Conservation (phyloP, 1,140 invertebrate genomes). For the Cepaea nemoralis region DNA sequence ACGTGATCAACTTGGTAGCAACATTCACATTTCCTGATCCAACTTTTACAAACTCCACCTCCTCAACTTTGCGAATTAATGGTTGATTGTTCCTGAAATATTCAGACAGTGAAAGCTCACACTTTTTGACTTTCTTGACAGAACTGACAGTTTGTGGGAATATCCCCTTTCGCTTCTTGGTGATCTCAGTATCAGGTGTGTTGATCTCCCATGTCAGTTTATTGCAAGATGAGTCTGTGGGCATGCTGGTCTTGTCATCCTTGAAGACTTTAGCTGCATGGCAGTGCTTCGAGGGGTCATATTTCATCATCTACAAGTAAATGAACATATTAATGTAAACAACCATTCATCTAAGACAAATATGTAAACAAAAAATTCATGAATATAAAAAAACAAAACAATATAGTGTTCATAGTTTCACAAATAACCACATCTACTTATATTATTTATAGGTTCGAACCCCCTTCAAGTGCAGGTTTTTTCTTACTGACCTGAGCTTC, state of each 20-base stretch:
- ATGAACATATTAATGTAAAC: background rate
- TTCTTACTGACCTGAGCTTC: too few species aligned
- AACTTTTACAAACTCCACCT: constrained; percentile 30
- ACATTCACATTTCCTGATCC: background rate
- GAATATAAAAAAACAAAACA: background rate
- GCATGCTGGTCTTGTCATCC: constrained; percentile 34
- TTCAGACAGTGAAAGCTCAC: background rate
- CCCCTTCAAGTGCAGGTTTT: too few species aligned
- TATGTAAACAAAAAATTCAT: background rate
- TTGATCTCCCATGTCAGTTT: constrained; percentile 60
- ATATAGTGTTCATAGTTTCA: too few species aligned
- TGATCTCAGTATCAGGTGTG: constrained; percentile 52
- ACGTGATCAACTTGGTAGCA: background rate
- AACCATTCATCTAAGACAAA: background rate
- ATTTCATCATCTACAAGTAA: constrained; percentile 49
- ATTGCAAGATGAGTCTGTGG: background rate
- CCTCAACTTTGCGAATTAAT: background rate
- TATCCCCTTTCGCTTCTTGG: constrained; percentile 57
- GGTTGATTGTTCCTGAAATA: constrained; percentile 9
- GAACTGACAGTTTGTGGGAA: constrained; percentile 39
- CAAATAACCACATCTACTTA: too few species aligned
- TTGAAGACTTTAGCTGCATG: constrained; percentile 59
- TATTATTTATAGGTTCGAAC: too few species aligned
- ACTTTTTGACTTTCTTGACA: background rate
- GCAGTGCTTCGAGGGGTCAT: constrained; percentile 63